These are phyloP conservation scores for Phaethon lepturus DNA, from an alignment of 2,113 vertebrate genomes.

Conservation along the genomic window DNA sequence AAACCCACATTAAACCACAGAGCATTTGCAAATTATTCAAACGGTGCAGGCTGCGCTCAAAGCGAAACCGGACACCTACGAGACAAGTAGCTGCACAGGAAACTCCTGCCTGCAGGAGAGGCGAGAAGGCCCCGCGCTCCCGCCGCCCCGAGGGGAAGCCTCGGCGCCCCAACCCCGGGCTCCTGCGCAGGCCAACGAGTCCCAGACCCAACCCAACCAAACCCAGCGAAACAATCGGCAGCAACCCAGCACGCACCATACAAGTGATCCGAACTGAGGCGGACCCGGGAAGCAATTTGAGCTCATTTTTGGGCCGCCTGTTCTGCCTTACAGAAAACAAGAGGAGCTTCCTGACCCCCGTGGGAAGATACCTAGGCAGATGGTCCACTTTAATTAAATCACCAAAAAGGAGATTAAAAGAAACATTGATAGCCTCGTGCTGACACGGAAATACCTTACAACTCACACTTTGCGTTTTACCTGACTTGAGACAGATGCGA, in stretches of 20 bases:
- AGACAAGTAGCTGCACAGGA: not conserved
- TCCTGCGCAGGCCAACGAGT: not conserved
- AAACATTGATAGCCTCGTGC: rapidly evolving
- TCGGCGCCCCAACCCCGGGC: not conserved
- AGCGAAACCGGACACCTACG: not conserved
- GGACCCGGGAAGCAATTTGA: not conserved
- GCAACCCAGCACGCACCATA: rapidly evolving
- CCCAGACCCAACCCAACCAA: not conserved
- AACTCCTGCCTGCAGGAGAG: not conserved
- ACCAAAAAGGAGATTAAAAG: not conserved
- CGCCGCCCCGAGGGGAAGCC: not conserved
- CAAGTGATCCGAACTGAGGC: not conserved
- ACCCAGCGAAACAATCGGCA: not conserved
- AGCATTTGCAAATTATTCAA: not conserved
- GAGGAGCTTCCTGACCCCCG: not conserved
- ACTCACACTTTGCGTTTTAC: not conserved
- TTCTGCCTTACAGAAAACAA: not conserved
- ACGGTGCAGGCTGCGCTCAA: rapidly evolving
- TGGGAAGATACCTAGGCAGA: not conserved
- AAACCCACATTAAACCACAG: not conserved
- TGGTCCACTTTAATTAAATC: not conserved
- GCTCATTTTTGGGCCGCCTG: not conserved
- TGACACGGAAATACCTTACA: not conserved
- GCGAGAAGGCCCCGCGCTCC: not conserved
- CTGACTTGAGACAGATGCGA: not conserved